Conservation (phyloP, 2,797 vertebrate species). For the Picus viridis region DNA sequence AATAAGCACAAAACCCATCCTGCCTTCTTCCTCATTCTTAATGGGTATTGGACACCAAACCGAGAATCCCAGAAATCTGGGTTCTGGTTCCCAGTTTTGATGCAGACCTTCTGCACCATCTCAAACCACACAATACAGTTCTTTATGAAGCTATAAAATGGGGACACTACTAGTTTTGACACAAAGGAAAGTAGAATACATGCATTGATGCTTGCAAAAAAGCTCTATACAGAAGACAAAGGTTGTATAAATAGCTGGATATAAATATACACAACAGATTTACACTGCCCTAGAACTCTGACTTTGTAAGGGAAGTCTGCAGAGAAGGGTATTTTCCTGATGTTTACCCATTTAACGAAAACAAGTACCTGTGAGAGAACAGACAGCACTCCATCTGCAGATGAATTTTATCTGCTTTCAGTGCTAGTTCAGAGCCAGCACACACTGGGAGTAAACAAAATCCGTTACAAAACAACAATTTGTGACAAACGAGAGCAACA, state of each 20-base stretch:
- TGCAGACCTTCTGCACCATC: background rate
- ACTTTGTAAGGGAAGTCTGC: background rate
- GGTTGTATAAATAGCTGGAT: background rate
- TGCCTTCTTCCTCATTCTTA: background rate
- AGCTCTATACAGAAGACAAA: background rate
- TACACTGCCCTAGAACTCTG: background rate
- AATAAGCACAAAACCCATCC: constrained; percentile 9
- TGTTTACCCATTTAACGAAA: background rate
- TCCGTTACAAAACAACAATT: background rate
- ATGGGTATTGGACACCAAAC: background rate
- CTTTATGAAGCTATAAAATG: constrained; percentile 20
- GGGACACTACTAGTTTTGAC: background rate
- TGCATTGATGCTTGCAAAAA: background rate
- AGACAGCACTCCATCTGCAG: constrained; percentile 47
- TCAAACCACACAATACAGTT: background rate
- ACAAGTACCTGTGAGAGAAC: background rate
- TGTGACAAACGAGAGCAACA: constrained; percentile 36
- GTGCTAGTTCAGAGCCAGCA: constrained; percentile 38
- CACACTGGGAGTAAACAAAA: constrained; percentile 44
- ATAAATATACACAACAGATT: constrained; percentile 1
- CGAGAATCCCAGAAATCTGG: background rate
- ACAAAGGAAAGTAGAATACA: background rate
- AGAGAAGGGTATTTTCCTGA: constrained; percentile 12
- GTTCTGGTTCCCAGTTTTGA: constrained; percentile 14
- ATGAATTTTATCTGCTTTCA: constrained; percentile 40